Evolutionary conservation across 2,113 vertebrate genomes (phyloP).

Genomic region (Greenwoodochromis staneri): DNA sequence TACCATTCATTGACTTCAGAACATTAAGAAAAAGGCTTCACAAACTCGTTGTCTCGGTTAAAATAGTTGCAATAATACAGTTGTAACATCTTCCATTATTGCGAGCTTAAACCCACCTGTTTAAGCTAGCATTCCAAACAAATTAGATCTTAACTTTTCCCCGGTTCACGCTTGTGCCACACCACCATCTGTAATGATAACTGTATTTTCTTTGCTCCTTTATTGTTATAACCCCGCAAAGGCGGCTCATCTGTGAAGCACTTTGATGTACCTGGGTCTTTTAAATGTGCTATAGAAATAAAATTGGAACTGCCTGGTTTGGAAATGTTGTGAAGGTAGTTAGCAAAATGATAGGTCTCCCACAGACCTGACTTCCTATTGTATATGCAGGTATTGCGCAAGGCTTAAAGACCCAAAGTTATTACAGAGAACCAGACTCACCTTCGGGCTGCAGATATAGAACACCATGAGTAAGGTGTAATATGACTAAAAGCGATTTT

Average conservation of each 20-base stretch:
- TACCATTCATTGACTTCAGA: neutral
- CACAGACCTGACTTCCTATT: neutral
- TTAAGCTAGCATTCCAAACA: neutral
- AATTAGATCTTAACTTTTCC: neutral
- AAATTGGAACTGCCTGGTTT: neutral
- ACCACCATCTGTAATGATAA: neutral
- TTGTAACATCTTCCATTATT: neutral
- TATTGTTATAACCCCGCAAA: neutral
- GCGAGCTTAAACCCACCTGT: neutral
- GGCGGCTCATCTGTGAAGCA: neutral
- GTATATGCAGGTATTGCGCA: neutral
- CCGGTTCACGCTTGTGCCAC: rapidly evolving
- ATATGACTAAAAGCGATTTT: neutral
- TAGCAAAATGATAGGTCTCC: neutral
- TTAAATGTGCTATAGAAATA: neutral
- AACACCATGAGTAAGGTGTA: neutral
- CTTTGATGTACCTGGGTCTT: neutral
- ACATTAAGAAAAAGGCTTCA: neutral
- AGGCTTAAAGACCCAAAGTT: neutral
- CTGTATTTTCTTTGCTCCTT: neutral
- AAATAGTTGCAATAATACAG: neutral
- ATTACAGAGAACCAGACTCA: neutral
- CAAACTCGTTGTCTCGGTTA: neutral
- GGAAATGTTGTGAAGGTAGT: neutral
- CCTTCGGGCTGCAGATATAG: neutral